A percentile compares a stretch with the other conserved stretches of the same genome.
These are phyloP conservation scores for Lasiurus cinereus DNA, from an alignment of 2,113 vertebrate species.

Conservation along the genomic window DNA sequence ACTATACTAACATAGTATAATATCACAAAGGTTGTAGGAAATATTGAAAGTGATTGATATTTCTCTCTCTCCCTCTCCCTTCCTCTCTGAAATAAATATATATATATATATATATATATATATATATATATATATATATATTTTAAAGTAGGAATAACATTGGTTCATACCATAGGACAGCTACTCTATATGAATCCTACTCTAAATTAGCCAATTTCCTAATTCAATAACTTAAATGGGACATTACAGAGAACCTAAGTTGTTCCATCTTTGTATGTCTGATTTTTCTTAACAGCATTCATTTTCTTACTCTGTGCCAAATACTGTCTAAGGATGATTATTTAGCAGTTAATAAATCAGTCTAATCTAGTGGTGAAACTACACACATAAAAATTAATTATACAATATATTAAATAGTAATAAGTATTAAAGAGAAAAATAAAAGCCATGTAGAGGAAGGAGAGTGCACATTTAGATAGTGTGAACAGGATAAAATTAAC, in stretches of 20 bases:
- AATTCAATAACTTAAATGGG: not conserved
- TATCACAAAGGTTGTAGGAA: too few species aligned
- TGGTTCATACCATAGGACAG: not conserved
- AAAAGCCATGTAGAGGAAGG: not conserved
- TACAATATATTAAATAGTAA: not conserved
- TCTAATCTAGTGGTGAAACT: not conserved
- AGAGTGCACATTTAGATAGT: not conserved
- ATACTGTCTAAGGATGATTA: not conserved
- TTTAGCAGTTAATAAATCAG: not conserved
- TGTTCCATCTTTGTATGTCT: not conserved
- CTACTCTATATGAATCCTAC: not conserved
- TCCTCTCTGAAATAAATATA: too few species aligned
- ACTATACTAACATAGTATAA: too few species aligned
- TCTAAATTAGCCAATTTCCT: not conserved
- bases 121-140: too few species aligned
- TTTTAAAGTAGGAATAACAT: not conserved
- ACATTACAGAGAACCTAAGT: not conserved
- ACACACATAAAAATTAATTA: not conserved
- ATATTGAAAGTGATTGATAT: too few species aligned
- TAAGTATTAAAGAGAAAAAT: not conserved
- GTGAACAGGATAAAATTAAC: not conserved
- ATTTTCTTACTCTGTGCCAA: not conserved
- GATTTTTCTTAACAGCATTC: slow-evolving; percentile 15
- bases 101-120: too few species aligned
- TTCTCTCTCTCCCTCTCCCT: too few species aligned